phyloP scores from a whole-genome alignment of 1,140 invertebrate genomes.

The Phthorimaea operculella region DNA sequence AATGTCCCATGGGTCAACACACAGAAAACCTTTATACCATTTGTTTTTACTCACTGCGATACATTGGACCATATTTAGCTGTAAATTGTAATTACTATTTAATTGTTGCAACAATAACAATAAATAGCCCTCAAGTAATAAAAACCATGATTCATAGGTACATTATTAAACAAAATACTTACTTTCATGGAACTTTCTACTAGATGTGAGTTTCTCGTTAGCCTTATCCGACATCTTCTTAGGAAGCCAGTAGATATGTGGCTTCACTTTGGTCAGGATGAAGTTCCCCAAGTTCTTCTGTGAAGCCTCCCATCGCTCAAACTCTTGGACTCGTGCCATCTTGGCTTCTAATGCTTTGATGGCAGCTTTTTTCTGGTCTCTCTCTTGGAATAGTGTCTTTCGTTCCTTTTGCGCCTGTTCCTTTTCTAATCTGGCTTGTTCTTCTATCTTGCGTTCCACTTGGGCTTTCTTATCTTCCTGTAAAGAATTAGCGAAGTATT shows the following conservation, averaged over 20 bases:
- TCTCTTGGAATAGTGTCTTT: constrained; percentile 84
- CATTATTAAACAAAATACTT: constrained; percentile 30
- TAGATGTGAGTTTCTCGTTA: constrained; percentile 60
- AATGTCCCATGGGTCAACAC: background rate
- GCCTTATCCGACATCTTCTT: constrained; percentile 72
- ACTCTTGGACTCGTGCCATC: constrained; percentile 87
- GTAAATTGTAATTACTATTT: constrained; percentile 21
- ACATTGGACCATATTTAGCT: constrained; percentile 42
- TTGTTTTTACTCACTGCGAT: constrained; percentile 41
- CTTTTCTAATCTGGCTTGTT: constrained; percentile 88
- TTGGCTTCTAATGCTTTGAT: constrained; percentile 92
- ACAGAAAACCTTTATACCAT: background rate
- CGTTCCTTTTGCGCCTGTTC: constrained; percentile 87
- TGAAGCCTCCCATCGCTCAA: constrained; percentile 87
- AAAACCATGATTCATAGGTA: background rate
- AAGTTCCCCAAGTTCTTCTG: constrained; percentile 83
- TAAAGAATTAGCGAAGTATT: background rate
- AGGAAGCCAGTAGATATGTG: constrained; percentile 89
- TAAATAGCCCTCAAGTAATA: background rate
- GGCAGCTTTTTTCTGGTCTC: constrained; percentile 88
- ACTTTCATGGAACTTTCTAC: constrained; percentile 68
- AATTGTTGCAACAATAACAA: background rate
- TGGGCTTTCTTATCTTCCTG: constrained; percentile 73
- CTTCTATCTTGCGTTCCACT: constrained; percentile 94
- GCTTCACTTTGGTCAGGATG: constrained; percentile 89